Evolutionary conservation across 2,888 invertebrate genomes (phyloP), one percentile per base, ranked within the genome.

Genomic region (Neoascia interrupta): DNA sequence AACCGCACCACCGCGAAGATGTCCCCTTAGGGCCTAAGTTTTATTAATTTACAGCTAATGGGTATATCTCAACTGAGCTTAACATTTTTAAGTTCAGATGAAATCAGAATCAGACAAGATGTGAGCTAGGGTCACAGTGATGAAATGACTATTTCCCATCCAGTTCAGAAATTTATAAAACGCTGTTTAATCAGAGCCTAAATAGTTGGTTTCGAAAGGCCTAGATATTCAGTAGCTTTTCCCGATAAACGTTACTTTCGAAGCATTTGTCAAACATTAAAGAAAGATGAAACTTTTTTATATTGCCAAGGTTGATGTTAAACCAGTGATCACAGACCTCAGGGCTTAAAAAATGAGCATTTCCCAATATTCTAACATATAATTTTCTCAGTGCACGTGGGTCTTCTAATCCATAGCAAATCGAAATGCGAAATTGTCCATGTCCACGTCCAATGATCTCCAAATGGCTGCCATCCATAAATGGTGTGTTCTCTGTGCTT

Each of bases 321-420:
- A 31, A 31, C 4, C n/a, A 31, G n/a, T 31, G 8, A n/a, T 6
- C 31, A 3, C 31, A 8, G 3, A 4, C 8, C 31, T n/a, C 8
- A 6, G 31, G n/a, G n/a, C 8, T 31, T n/a, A 31, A 3, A 2
- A 31, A n/a, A 31, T n/a, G 10, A 31, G 8, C 3, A n/a, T 31
- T 2, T 2, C n/a, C n/a, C 26, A 6, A 3, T n/a, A 31, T 4
- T 8, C n/a, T 31, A 2, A 6, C 8, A 4, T 3, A 54, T 61
- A 23, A 23, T 75, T 69, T 37, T 75, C 19, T n/a, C 70, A 76
- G 76, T 76, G 76, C 60, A 66, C 39, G 49, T 21, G 39, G 37
- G 34, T 13, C 5, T 45, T 16, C 39, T 76, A 76, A 76, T 70
- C 76, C 76, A 47, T 60, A 15, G 19, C 70, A 60, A 72, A 76